Conservation (phyloP, 2,113 vertebrate species). For the Australoheros scitulus region DNA sequence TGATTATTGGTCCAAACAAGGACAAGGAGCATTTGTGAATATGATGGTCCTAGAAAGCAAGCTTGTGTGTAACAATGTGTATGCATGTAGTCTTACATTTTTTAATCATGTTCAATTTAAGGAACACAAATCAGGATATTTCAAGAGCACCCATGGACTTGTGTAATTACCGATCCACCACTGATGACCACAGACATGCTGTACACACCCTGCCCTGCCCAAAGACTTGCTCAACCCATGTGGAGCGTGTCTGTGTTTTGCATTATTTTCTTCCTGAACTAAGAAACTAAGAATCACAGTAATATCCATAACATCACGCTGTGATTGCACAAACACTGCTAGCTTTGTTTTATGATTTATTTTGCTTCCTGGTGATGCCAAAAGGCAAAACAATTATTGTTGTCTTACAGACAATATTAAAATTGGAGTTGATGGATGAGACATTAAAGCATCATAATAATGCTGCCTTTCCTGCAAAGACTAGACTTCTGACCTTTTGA, state of each 20-base stretch:
- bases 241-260: not conserved
- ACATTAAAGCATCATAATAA: conserved; percentile 10
- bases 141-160: conserved; percentile 36
- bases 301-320: not conserved
- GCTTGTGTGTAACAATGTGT: not conserved
- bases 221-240: conserved; percentile 34
- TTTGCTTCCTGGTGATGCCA: not conserved
- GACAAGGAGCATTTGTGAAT: not conserved
- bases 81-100: not conserved
- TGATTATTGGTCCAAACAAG: not conserved
- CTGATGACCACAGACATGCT: conserved; percentile 66
- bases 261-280: conserved; percentile 3
- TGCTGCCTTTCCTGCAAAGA: conserved; percentile 35
- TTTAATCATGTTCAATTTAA: conserved; percentile 28
- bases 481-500: conserved; percentile 49
- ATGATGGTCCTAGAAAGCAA: not conserved
- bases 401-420: not conserved
- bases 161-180: conserved; percentile 57
- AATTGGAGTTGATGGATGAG: not conserved
- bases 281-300: conserved; percentile 15
- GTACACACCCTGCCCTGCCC: conserved; percentile 65
- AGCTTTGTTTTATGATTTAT: not conserved
- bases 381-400: not conserved
- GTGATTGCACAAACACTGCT: not conserved
- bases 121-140: conserved; percentile 55